Percentiles rank a stretch among this genome's conserved stretches.
Evolutionary conservation across 2,888 invertebrate genomes (phyloP).

Genomic region (Stenolophus ochropezus): DNA sequence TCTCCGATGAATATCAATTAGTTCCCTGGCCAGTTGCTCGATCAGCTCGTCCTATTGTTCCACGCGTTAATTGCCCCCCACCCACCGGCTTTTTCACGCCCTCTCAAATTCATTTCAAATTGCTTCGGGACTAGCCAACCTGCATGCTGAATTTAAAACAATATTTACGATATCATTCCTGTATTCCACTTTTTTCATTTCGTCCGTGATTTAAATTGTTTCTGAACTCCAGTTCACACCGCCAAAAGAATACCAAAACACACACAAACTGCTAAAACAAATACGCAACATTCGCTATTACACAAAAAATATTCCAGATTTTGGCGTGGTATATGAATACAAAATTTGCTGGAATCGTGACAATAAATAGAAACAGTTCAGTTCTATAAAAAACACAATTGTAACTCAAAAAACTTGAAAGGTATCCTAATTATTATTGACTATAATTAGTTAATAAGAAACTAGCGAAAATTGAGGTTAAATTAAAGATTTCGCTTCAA

Average conservation of each 20-base stretch:
- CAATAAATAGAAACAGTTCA: no score
- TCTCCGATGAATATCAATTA: slow-evolving; percentile 68
- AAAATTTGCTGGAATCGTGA: no score
- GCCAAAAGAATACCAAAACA: neutral
- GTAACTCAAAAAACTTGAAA: no score
- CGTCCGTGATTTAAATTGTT: neutral
- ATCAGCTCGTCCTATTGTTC: slow-evolving; percentile 39
- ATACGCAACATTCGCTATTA: no score
- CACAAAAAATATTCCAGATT: no score
- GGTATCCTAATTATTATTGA: no score
- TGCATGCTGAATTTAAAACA: slow-evolving; percentile 18
- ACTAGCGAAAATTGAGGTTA: no score
- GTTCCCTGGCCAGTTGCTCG: slow-evolving; percentile 37
- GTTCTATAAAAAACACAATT: no score
- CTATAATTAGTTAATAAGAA: no score
- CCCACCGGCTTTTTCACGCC: neutral
- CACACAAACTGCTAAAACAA: neutral
- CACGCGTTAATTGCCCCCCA: slow-evolving; percentile 40
- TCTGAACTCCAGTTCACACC: neutral
- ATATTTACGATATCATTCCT: slow-evolving; percentile 22
- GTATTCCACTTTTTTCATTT: neutral
- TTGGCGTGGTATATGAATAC: no score
- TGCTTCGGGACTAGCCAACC: neutral
- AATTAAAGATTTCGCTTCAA: no score
- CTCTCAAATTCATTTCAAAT: slow-evolving; percentile 6